phyloP scores from a whole-genome alignment of 2,113 vertebrate genomes.

The Notothenia coriiceps region DNA sequence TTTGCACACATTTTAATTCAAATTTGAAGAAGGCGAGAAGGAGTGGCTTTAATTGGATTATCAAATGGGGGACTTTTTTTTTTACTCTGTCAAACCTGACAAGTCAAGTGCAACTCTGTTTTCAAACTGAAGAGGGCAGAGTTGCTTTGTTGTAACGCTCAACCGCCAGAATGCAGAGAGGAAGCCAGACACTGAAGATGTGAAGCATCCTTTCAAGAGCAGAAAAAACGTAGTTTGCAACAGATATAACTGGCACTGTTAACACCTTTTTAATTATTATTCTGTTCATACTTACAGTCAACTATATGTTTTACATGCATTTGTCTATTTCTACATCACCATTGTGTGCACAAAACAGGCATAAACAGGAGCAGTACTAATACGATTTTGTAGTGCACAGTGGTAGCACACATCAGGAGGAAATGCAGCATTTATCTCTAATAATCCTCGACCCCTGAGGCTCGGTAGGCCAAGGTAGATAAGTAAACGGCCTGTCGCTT shows the following conservation, averaged over 20 bases:
- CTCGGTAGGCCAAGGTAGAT: constrained; percentile 64
- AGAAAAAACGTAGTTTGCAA: constrained; percentile 17
- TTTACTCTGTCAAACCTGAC: background rate
- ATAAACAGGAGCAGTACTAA: constrained; percentile 3
- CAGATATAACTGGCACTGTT: background rate
- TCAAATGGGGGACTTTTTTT: background rate
- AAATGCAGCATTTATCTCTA: constrained; percentile 55
- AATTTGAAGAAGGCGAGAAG: too few species aligned
- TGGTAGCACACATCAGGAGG: background rate
- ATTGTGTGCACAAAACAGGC: background rate
- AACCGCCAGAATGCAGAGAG: background rate
- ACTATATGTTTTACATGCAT: background rate
- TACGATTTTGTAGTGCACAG: background rate
- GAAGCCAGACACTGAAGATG: background rate
- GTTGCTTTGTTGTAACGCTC: constrained; percentile 55
- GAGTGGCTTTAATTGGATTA: background rate
- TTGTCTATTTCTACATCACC: background rate
- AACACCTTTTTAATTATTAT: background rate
- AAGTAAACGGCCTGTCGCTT: constrained; percentile 65
- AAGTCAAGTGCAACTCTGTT: constrained; percentile 20
- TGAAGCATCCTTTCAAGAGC: background rate
- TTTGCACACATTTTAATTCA: background rate
- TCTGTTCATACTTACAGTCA: background rate
- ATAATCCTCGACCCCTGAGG: constrained; percentile 60
- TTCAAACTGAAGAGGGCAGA: constrained; percentile 71